Percentiles rank a stretch among this genome's conserved stretches.
Evolutionary conservation across 2,113 vertebrate species (phyloP).

Genomic region (Apteryx mantelli): DNA sequence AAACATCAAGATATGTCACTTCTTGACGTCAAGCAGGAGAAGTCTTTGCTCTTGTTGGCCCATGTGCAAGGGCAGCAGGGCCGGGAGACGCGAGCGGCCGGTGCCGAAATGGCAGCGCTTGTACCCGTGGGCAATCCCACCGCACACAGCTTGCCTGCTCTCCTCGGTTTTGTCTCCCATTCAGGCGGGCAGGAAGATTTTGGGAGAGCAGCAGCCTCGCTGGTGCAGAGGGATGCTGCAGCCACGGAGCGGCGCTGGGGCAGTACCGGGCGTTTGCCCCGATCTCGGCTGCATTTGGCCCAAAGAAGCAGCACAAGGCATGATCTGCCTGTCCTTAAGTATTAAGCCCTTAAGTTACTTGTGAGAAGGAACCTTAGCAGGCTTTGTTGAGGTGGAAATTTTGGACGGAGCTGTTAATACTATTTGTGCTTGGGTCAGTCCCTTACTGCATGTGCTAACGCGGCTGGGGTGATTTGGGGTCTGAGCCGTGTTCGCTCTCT

Average conservation of each 20-base stretch:
- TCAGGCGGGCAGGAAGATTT: neutral
- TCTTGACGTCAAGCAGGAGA: conserved; percentile 1
- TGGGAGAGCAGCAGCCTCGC: neutral
- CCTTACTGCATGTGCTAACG: too few species aligned
- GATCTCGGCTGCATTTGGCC: neutral
- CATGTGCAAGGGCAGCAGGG: neutral
- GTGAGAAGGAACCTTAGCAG: neutral
- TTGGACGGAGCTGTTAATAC: neutral
- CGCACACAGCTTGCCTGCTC: accelerated
- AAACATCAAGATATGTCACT: neutral
- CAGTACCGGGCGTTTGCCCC: neutral
- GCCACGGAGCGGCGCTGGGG: neutral
- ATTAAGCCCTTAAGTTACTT: neutral
- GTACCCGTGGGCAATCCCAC: neutral
- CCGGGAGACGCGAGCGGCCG: neutral
- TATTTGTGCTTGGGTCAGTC: too few species aligned
- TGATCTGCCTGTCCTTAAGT: neutral
- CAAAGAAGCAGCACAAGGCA: neutral
- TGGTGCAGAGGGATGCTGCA: neutral
- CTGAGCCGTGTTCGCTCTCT: neutral
- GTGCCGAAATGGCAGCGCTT: neutral
- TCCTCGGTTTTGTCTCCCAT: accelerated
- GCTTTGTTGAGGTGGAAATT: neutral
- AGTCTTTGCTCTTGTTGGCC: neutral
- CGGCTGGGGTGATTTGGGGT: too few species aligned